These are phyloP conservation scores for Crocidura indochinensis DNA, from an alignment of 2,797 vertebrate species.

Conservation along the genomic window DNA sequence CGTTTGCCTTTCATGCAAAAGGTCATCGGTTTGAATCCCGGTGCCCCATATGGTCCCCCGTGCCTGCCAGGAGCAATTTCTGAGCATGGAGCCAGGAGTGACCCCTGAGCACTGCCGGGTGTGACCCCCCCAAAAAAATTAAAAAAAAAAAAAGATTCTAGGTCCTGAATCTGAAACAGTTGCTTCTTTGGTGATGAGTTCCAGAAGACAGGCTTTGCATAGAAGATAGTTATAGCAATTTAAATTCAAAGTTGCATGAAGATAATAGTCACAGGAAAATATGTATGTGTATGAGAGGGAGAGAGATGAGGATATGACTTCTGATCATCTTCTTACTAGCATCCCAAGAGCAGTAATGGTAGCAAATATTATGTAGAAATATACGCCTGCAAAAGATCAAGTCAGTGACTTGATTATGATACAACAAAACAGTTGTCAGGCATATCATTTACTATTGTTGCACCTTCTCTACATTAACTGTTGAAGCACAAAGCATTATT, in stretches of 20 bases:
- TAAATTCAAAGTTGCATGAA: background rate
- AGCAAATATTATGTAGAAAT: background rate
- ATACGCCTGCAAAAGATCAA: background rate
- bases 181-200: background rate
- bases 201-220: background rate
- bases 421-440: background rate
- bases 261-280: background rate
- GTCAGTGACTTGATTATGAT: background rate
- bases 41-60: too few species aligned
- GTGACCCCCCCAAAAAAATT: too few species aligned
- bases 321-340: constrained; percentile 5
- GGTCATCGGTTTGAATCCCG: too few species aligned
- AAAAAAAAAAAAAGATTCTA: constrained; percentile 27
- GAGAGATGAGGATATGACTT: background rate
- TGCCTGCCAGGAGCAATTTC: too few species aligned
- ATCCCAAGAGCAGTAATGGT: background rate
- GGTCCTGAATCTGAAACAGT: background rate
- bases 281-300: background rate
- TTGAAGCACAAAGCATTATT: background rate
- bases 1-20: too few species aligned
- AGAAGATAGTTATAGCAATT: background rate
- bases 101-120: too few species aligned
- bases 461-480: background rate
- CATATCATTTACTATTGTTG: background rate
- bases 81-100: too few species aligned